Evolutionary conservation across 2,888 invertebrate species (phyloP), one percentile per base, ranked within the genome.

Genomic region (Anthrax anthrax): DNA sequence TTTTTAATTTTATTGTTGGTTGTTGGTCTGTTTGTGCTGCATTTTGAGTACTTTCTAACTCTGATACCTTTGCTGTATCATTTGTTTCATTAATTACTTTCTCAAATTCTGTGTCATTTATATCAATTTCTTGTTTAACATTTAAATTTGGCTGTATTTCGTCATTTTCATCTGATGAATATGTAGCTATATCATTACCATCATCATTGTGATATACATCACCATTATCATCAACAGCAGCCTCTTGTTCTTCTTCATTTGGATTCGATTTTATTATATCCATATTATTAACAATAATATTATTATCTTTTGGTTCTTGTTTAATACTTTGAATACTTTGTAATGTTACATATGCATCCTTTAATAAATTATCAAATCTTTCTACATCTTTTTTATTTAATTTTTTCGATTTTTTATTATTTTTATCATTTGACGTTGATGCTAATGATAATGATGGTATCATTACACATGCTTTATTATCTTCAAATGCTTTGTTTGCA

Each of bases 291-390:
- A 18, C 14, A 40, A n/a, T 13, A 19, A 14, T 18, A 18, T 16
- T 3, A 17, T 62, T 60, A 8, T 63, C 55, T 19, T 60, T 56
- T 1, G 65, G 66, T 49, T 66, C 65, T 45, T 65, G 60, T 39
- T 65, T 66, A 29, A 65, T 65, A 54, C 63, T 64, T n/a, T n/a
- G n/a, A 29, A 65, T 65, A 12, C 63, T 63, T 32, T 32, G 29
- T 46, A 65, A 49, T 2, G 64, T 62, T 50, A 53, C 62, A 51
- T 64, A 59, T 17, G 65, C 63, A n/a, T 57, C 62, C 43, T 63
- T 65, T 0, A 65, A 47, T 27, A 65, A 49, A 46, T 64, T 58
- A 51, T 63, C 65, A 16, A 64, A 63, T 3, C 65, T 59, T 47
- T 61, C 62, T 3, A 64, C 23, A n/a, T 42, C 32, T 42, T 42